These are phyloP conservation scores for Varecia variegata DNA, from an alignment of 2,797 vertebrate genomes.

Conservation along the genomic window DNA sequence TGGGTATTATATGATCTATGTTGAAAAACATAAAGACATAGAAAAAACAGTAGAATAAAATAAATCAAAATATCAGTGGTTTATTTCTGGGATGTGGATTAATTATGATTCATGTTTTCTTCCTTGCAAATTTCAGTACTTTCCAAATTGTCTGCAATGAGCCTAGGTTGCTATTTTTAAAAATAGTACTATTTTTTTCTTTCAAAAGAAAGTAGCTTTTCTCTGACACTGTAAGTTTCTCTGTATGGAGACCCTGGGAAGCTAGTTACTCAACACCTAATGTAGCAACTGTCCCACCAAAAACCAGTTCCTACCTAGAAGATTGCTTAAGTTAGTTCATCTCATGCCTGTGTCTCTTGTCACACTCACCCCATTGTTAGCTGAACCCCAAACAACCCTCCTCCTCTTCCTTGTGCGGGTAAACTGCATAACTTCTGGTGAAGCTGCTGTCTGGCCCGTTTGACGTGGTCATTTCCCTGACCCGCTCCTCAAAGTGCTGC, in stretches of 20 bases:
- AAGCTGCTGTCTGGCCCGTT: background rate
- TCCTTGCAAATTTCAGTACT: background rate
- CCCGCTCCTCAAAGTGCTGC: background rate
- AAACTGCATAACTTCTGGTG: background rate
- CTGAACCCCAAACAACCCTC: background rate
- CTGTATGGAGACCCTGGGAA: background rate
- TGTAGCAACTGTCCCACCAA: background rate
- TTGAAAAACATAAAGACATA: background rate
- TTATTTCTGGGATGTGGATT: background rate
- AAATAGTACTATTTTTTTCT: background rate
- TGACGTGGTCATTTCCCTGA: rapidly evolving
- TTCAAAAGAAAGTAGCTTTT: background rate
- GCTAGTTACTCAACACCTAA: background rate
- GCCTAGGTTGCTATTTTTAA: background rate
- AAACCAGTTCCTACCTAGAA: background rate
- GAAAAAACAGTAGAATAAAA: background rate
- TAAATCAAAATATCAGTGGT: background rate
- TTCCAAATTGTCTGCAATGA: background rate
- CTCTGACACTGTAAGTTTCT: background rate
- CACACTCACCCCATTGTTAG: background rate
- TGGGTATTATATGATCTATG: background rate
- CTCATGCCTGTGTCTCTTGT: background rate
- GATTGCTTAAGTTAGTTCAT: background rate
- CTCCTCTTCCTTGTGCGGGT: background rate
- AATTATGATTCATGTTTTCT: background rate